A percentile compares a stretch with the other conserved stretches of the same genome.
phyloP scores from a whole-genome alignment of 2,888 invertebrate genomes.

The Aphrophora alni region DNA sequence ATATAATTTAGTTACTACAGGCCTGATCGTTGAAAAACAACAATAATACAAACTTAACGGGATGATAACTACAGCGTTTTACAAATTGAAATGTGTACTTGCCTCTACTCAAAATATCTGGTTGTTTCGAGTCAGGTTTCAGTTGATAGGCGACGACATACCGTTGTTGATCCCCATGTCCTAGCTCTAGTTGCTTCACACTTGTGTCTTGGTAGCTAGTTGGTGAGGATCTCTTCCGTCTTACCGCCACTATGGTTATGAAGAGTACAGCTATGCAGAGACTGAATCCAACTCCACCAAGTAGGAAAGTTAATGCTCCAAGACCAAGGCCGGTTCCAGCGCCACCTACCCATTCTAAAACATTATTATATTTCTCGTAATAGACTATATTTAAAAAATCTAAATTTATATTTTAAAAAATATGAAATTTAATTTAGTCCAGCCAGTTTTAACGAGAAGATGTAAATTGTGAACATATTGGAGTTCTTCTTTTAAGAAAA shows the following conservation, averaged over 20 bases:
- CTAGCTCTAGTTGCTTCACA: conserved; percentile 69
- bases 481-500: too few species aligned
- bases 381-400: too few species aligned
- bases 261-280: conserved; percentile 68
- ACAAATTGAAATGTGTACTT: too few species aligned
- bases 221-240: conserved; percentile 60
- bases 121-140: conserved; percentile 70
- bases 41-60: too few species aligned
- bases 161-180: conserved; percentile 77
- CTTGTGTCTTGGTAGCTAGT: conserved; percentile 53
- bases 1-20: too few species aligned
- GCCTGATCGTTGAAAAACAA: too few species aligned
- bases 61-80: too few species aligned
- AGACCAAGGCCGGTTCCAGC: conserved; percentile 73
- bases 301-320: conserved; percentile 72
- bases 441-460: too few species aligned
- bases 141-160: conserved; percentile 87
- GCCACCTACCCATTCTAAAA: conserved; percentile 47
- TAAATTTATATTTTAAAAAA: too few species aligned
- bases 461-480: too few species aligned
- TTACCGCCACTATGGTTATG: conserved; percentile 69
- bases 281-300: conserved; percentile 71
- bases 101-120: conserved; percentile 76
- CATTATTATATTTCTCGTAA: background rate
- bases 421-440: too few species aligned